These are phyloP conservation scores for Tetrapedia diversipes DNA, from an alignment of 2,888 invertebrate species.

Conservation along the genomic window DNA sequence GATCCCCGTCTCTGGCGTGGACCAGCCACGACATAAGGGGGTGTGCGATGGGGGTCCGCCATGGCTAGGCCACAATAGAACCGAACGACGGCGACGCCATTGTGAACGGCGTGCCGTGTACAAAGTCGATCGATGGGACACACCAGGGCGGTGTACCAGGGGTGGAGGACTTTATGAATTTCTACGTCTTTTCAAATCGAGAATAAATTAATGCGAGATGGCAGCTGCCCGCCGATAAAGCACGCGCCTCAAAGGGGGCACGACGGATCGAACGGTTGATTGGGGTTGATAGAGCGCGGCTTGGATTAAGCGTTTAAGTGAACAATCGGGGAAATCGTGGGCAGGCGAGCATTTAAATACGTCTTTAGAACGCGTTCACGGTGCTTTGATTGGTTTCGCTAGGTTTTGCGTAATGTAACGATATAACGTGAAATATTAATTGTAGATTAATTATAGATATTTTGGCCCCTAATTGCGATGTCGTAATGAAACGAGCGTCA, in stretches of 20 bases:
- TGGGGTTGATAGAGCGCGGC: not conserved
- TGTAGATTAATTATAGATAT: too few species aligned
- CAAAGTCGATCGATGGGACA: slow-evolving; percentile 49
- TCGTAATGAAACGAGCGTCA: too few species aligned
- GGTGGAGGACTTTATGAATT: slow-evolving; percentile 38
- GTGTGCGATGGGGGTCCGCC: slow-evolving; percentile 31
- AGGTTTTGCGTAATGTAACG: too few species aligned
- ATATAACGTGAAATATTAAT: too few species aligned
- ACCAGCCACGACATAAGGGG: slow-evolving; percentile 35
- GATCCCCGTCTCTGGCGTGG: slow-evolving; percentile 54
- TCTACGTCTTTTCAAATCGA: slow-evolving; percentile 52
- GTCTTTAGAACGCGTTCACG: too few species aligned
- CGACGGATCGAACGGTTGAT: not conserved
- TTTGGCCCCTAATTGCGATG: too few species aligned
- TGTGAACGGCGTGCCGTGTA: slow-evolving; percentile 56
- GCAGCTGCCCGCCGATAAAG: slow-evolving; percentile 60
- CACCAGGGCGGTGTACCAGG: slow-evolving; percentile 1
- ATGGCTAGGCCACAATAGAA: slow-evolving; percentile 59
- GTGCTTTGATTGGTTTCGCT: too few species aligned
- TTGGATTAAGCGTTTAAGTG: slow-evolving; percentile 16
- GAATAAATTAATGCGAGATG: slow-evolving; percentile 61
- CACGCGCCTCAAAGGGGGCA: slow-evolving; percentile 11
- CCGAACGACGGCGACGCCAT: slow-evolving; percentile 49
- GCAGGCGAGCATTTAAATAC: slow-evolving; percentile 5
- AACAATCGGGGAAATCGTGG: slow-evolving; percentile 9